Base-by-base conservation (phyloP, 2,113 vertebrate species). In the Cynoglossus semilaevis region DNA sequence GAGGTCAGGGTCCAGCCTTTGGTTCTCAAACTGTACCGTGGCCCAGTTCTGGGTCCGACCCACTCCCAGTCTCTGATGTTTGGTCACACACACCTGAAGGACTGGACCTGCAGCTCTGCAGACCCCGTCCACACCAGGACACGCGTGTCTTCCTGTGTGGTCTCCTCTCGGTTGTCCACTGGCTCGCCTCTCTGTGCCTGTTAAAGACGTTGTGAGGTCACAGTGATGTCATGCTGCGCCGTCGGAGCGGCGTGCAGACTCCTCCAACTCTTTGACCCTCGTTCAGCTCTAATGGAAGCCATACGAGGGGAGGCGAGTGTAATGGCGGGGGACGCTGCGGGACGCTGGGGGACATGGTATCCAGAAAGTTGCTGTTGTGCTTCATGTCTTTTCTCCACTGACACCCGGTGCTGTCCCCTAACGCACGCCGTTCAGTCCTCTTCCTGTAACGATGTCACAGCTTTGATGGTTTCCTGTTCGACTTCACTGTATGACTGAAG, bases 221-320 rank as follows among this genome's bases (percentile, higher is more conserved):
- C 45, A 56, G 43, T 84, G 85, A 90, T 63, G 79, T 88, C 83
- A 83, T 69, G 63, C 43, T 60, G 59, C 64, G 29, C 60, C 77
- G 69, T 68, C 62, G 67, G 63, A 62, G 73, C 57, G 65, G 56
- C 66, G 63, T n/a, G 14, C 68, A 50, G 79, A 52, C 67, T 58
- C 54, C 63, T 76, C 48, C 22, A 22, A 62, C 76, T 77, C 86
- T 77, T 64, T 82, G 76, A 83, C 79, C 79, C 66, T 82, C 81
- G 83, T 88, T 84, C 78, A 71, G 19, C 72, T 69, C 40, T 88
- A 90, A 91, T 89, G 70, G 77, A 90, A 91, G 85, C 89, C 90
- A 91, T 86, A 88, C 87, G 88, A 73, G 49, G 60, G 63, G 50
- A 72, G 58, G 61, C 11, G 0, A 34, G 68, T 72, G 65, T 47